Base-by-base conservation (phyloP, 1,140 invertebrate species). In the Leptopilina clavipes region DNA sequence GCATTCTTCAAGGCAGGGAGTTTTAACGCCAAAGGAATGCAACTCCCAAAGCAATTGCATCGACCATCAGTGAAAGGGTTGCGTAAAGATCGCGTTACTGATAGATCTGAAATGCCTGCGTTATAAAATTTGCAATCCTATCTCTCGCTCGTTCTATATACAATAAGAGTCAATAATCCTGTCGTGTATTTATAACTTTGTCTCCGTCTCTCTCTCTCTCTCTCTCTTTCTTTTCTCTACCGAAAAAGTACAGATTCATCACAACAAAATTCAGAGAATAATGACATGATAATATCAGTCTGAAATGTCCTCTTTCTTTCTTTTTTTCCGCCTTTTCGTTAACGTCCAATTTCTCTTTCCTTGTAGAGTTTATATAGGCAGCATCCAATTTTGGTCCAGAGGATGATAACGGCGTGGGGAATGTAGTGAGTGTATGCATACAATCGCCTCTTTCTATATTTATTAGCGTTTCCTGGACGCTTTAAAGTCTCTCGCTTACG, bases 401-500 rank as follows among this genome's bases (percentile, higher is more conserved):
- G 44, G 45, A 75, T 77, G 76, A 75, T 81, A 78, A 73, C 70
- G 74, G 43, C 52, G n/a, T n/a, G n/a, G n/a, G 37, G 70, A 75
- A 75, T 72, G 9, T 8, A 31, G 70, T 65, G 78, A 70, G 74
- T 19, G 74, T 72, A 40, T 40, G 37, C 37, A 40, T 40, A 78
- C 74, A 80, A 76, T 80, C 70, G 79, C 74, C 75, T 72, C 71
- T 78, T 73, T 40, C 9, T 40, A 40, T 40, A 40, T 40, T 40
- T 73, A 79, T 82, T 79, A 77, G 76, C 65, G 76, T 77, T 81
- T 79, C 72, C 79, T 72, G 76, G 74, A 79, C 79, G 73, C 76
- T 48, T 79, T 73, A 77, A 56, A 77, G 37, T 40, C 37, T 40
- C 77, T 77, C 79, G 76, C 71, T 82, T 82, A 79, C 77, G 73